Base-by-base conservation (phyloP, 2,797 vertebrate genomes). In the Calcarius lapponicus region DNA sequence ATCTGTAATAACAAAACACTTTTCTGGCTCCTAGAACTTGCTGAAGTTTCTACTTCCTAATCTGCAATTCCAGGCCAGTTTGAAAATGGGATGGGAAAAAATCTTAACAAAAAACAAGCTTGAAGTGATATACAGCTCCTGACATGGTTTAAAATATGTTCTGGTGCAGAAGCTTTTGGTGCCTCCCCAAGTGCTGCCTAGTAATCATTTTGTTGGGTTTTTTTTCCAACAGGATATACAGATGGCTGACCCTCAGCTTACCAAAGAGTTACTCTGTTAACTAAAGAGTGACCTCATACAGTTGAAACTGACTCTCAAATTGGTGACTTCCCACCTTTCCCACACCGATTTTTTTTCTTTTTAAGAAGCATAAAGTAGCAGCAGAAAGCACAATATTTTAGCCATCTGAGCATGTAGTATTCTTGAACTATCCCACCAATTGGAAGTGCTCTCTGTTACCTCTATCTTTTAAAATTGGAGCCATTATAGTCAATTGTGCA, bases 391-490 rank as follows among this genome's bases (percentile, higher is more conserved):
- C 81, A 97, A 85, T 96, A 96, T 97, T 97, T 97, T 94, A 97
- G 95, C 82, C 83, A 86, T 89, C 91, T 96, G 86, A 98, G 76
- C 92, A 97, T 76, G 80, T 50, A 62, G 38, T 7, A 93, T 94
- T 97, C 96, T 96, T 84, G 94, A 97, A 98, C 96, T 95, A 97
- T 85, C 76, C 82, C 88, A 96, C 96, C 96, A 96, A 97, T 36
- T 96, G 92, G 80, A 98, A 98, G 89, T 79, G 90, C 82, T 97
- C 95, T 96, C 86, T 69, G 95, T 92, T 98, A 97, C 89, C 72
- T 97, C 94, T 94, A 15, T 95, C 96, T 97, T 96, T 96, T 93
- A 96, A 97, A 98, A 97, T 96, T 97, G 96, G 91, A 97, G 92
- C 89, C 96, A 97, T 97, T 97, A 97, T 11, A 96, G 97, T 97